phyloP scores from a whole-genome alignment of 30 jellyfish, hydroid and myxozoan genomes.

The Nemopilema nomurai region DNA sequence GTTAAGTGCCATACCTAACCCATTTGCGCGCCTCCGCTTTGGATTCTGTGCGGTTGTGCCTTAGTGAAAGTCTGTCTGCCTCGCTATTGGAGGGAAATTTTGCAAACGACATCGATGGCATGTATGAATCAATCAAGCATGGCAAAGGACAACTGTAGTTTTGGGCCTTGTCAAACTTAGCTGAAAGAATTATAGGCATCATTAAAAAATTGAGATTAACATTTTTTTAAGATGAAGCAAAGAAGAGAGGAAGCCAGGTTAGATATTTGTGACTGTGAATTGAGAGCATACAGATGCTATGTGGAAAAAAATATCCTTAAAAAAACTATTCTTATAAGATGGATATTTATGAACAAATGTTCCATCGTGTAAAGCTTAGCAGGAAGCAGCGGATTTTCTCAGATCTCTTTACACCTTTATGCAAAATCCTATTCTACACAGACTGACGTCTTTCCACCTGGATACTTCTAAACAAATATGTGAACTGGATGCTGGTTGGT shows the following conservation, averaged over 20 bases:
- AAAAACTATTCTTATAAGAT: too few species aligned
- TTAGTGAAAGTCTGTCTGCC: constrained; percentile 38
- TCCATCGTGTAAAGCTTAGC: too few species aligned
- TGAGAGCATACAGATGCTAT: too few species aligned
- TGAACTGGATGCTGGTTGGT: too few species aligned
- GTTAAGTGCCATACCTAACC: constrained; percentile 38
- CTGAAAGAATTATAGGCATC: constrained; percentile 27
- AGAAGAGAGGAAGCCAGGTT: neutral
- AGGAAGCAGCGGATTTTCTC: too few species aligned
- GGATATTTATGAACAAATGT: too few species aligned
- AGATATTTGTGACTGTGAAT: too few species aligned
- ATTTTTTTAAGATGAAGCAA: neutral
- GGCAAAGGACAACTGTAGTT: constrained; percentile 80
- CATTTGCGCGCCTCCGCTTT: constrained; percentile 28
- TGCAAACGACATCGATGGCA: constrained; percentile 71
- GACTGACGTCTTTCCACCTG: too few species aligned
- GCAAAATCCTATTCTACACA: too few species aligned
- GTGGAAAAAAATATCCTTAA: too few species aligned
- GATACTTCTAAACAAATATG: too few species aligned
- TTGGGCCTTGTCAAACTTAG: constrained; percentile 56
- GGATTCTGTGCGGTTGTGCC: constrained; percentile 3
- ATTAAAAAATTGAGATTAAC: neutral
- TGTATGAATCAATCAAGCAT: constrained; percentile 75
- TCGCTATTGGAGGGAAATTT: constrained; percentile 59
- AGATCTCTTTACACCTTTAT: too few species aligned